Evolutionary conservation across 2,888 invertebrate species (phyloP), one percentile per base, ranked within the genome.

Genomic region (Diarsia dahlii): DNA sequence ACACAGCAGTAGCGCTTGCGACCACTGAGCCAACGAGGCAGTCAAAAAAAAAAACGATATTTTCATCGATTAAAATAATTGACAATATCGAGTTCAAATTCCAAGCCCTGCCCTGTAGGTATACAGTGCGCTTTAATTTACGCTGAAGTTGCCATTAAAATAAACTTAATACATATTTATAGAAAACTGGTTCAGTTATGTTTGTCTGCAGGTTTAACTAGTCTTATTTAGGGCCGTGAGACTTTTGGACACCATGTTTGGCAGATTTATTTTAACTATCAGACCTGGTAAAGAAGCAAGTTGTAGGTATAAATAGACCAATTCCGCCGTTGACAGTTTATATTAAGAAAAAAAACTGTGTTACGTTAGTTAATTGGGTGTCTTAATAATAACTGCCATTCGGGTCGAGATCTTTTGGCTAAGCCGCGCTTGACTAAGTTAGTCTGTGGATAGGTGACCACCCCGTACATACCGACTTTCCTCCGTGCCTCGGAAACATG

Each of bases 31-130:
- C n/a, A n/a, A n/a, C n/a, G n/a, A 39, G 5, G 6, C 39, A 39
- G 39, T 39, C 8, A 39, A 39, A 39, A 39, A 6, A 1, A 39
- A 39, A 39, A 39, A 39, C 78, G 69, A 82, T 62, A 77, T 28
- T 23, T 34, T 39, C 34, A 63, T 82, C 78, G 66, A 77, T 77
- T 63, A 46, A 66, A 70, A 34, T 13, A 58, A 28, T 28, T 64
- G 39, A n/a, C 45, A 63, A 46, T 60, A 67, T 39, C 15, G 45
- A 56, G 71, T 64, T 52, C 68, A 84, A 74, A 81, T 71, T 81
- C 60, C 54, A 58, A 34, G 45, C 34, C 13, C 34, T 83, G 67
- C 45, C 64, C 52, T 63, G 71, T 28, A n/a, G n/a, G n/a, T n/a
- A 46, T 60, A 48, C 28, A 52, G 54, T 46, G 12, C 34, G 73